These are phyloP conservation scores for Drosophila birchii DNA, from an alignment of 2,888 invertebrate genomes.

Conservation along the genomic window DNA sequence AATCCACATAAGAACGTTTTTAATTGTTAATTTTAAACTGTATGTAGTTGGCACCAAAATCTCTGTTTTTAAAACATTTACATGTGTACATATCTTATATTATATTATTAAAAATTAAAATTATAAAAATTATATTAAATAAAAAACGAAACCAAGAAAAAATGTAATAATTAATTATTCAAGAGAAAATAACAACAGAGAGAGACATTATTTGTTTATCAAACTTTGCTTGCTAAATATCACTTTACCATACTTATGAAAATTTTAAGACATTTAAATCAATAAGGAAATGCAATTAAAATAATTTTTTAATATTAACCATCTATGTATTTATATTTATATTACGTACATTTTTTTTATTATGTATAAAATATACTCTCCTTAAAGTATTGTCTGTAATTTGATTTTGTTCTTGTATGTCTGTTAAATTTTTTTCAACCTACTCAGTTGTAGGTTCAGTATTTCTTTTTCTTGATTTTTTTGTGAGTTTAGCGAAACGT, in stretches of 20 bases:
- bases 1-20: neutral
- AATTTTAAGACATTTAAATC: no score
- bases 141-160: no score
- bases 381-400: constrained; percentile 4
- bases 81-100: no score
- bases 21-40: neutral
- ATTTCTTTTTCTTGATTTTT: constrained; percentile 28
- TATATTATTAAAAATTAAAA: no score
- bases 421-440: constrained; percentile 9
- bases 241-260: no score
- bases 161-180: no score
- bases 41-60: no score
- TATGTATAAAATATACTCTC: no score
- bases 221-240: neutral
- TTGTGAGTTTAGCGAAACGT: constrained; percentile 58
- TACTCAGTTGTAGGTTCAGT: constrained; percentile 24
- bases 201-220: neutral
- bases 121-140: no score
- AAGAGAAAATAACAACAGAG: neutral
- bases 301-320: no score
- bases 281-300: no score
- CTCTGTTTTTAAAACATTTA: no score
- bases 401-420: constrained; percentile 20
- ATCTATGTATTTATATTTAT: neutral
- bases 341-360: neutral